A percentile compares a stretch with the other conserved stretches of the same genome.
These are phyloP conservation scores for Cavia aperea DNA, from an alignment of 2,113 vertebrate species.

Conservation along the genomic window DNA sequence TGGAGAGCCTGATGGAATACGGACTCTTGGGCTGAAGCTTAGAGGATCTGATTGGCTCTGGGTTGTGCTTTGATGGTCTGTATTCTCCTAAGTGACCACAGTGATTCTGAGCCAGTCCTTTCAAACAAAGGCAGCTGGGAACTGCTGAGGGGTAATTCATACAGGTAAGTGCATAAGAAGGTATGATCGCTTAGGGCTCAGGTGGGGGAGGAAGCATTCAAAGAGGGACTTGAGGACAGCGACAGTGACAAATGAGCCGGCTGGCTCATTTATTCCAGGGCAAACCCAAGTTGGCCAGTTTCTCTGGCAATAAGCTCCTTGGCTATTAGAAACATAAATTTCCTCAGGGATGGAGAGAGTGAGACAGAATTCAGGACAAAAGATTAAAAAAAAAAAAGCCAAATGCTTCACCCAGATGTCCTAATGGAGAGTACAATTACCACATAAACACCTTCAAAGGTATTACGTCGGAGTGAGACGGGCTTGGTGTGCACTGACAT, in stretches of 20 bases:
- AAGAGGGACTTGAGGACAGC: neutral
- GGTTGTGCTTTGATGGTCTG: neutral
- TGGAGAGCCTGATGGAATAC: neutral
- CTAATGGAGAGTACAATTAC: neutral
- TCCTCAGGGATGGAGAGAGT: neutral
- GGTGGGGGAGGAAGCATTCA: neutral
- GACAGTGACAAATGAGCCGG: neutral
- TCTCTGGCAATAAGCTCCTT: neutral
- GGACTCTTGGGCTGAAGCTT: neutral
- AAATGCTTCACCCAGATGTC: neutral
- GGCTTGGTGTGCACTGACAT: neutral
- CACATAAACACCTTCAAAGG: neutral
- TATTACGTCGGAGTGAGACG: neutral
- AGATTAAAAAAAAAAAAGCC: neutral
- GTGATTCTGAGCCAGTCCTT: neutral
- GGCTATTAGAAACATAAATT: neutral
- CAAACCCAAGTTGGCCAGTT: neutral
- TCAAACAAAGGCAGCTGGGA: neutral
- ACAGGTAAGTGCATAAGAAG: neutral
- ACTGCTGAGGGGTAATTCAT: neutral
- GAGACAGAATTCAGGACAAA: neutral
- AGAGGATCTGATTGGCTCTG: neutral
- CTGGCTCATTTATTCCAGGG: neutral
- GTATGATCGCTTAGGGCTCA: neutral
- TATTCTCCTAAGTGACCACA: neutral